These are phyloP conservation scores for Enteromius argenteus DNA, from an alignment of 2,797 vertebrate species.

Conservation along the genomic window DNA sequence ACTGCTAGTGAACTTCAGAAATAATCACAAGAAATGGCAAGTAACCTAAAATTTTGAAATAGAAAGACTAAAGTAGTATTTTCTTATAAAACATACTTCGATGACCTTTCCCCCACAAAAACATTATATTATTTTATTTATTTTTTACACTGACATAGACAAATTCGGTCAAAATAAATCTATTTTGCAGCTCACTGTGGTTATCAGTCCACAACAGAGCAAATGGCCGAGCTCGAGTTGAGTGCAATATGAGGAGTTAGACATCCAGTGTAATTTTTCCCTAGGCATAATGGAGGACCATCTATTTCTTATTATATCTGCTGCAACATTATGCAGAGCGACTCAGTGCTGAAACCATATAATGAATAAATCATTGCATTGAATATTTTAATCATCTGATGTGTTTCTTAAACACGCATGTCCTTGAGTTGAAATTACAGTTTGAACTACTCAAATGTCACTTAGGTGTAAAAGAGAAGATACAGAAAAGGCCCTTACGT, in stretches of 20 bases:
- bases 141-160: not conserved
- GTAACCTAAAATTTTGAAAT: not conserved
- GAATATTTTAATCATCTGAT: conserved; percentile 40
- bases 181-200: conserved; percentile 20
- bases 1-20: not conserved
- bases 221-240: conserved; percentile 19
- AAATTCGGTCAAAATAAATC: conserved; percentile 9
- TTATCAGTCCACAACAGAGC: conserved; percentile 7
- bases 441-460: conserved; percentile 11
- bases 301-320: conserved; percentile 46
- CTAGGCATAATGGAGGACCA: conserved; percentile 29
- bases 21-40: not conserved
- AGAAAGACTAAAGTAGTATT: not conserved
- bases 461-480: not conserved
- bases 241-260: conserved; percentile 12
- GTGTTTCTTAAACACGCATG: conserved; percentile 12
- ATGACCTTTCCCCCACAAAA: not conserved
- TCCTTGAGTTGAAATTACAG: conserved; percentile 14
- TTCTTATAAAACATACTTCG: not conserved
- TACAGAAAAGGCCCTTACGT: not conserved
- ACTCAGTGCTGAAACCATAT: conserved; percentile 33
- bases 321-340: conserved; percentile 43
- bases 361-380: conserved; percentile 54
- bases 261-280: conserved; percentile 27
- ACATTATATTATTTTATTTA: not conserved